Conservation (phyloP, 1,140 invertebrate genomes). For the Calephelis nemesis region DNA sequence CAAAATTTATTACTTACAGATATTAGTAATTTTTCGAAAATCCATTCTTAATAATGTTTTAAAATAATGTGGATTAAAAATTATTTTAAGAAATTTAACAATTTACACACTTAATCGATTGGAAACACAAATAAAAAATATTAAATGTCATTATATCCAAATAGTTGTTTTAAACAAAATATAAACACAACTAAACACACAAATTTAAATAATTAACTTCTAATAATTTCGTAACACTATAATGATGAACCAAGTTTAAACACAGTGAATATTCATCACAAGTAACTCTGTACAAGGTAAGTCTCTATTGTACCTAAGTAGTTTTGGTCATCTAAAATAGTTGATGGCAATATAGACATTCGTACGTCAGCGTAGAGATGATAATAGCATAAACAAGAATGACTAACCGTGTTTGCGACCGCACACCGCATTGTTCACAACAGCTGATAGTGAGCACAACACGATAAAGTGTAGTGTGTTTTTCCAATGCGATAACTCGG, state of each 20-base stretch:
- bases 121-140: too few relatives aligned
- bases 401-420: conserved; percentile 51
- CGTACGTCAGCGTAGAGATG: conserved; percentile 32
- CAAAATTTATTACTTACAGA: too few relatives aligned
- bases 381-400: conserved; percentile 40
- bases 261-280: conserved; percentile 5
- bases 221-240: not conserved
- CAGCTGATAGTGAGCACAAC: conserved; percentile 65
- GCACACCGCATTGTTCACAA: conserved; percentile 46
- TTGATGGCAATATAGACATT: conserved; percentile 27
- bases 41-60: too few relatives aligned
- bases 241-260: not conserved
- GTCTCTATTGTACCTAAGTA: conserved; percentile 25
- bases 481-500: conserved; percentile 67
- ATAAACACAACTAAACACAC: not conserved
- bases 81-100: too few relatives aligned
- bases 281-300: conserved; percentile 17
- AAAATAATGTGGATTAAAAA: too few relatives aligned
- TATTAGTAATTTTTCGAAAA: too few relatives aligned
- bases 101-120: too few relatives aligned
- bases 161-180: too few relatives aligned
- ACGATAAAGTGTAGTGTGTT: conserved; percentile 69
- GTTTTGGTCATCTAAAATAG: conserved; percentile 34
- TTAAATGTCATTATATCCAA: too few relatives aligned
- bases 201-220: not conserved